Base-by-base conservation (phyloP, 2,113 vertebrate species). In the Thunnus maccoyii region DNA sequence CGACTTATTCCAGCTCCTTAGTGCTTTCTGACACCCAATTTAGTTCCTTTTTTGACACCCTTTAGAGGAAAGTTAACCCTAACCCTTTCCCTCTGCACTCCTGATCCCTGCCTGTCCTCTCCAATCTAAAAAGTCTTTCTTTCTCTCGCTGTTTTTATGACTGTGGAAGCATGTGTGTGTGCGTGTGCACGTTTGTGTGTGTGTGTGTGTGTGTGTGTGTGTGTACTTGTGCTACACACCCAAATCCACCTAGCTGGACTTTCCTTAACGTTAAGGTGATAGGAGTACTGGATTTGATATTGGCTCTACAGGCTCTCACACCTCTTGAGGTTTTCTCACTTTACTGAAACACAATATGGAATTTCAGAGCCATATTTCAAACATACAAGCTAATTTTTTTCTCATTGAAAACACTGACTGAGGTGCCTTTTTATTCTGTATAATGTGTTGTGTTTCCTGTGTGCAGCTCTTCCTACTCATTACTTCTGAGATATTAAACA, bases 1-100 rank as follows among this genome's bases (percentile, higher is more conserved):
- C 1, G 25, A 78, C 78, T 88, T 57, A 58, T 73, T 89, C 50
- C 83, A 65, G 73, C 78, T 92, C 80, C 84, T 93, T 90, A 86
- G 89, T 57, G 57, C 77, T 88, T 89, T 90, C 79, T 88, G 88
- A 93, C 92, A 93, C 89, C 91, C 88, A 86, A 86, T 93, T 92
- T 91, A 91, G 83, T 89, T 77, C 78, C 72, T 71, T 84, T 86
- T 88, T 81, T 83, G 87, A 92, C 89, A 87, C 86, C 89, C 80
- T 92, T 86, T 86, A 36, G 80, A 72, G 84, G 74, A 84, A 90
- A 74, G 85, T 88, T 92, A 82, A 89, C 91, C 63, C 73, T 14
- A 72, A 76, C 73, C 82, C 20, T 76, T 83, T 86, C 76, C 51
- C 79, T 58, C 74, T 61, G 63, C 77, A 76, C 70, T 79, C 50